Percentiles rank a stretch among this genome's conserved stretches.
phyloP scores from a whole-genome alignment of 2,888 invertebrate species.

The Conchocele bisecta region DNA sequence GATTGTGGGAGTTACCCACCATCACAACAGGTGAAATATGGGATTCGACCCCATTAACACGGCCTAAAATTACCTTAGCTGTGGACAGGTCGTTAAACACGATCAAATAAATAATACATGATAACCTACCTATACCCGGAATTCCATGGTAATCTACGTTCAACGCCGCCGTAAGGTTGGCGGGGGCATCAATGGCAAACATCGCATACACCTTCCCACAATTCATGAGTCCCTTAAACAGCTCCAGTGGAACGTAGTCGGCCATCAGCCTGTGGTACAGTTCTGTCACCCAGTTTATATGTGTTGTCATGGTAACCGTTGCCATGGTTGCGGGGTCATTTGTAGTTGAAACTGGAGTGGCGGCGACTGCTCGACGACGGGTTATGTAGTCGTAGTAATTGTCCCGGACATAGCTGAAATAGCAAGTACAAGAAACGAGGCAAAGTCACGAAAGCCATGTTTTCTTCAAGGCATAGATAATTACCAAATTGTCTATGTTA shows the following conservation, averaged over 20 bases:
- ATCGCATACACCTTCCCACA: conserved; percentile 49
- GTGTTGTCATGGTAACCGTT: no score
- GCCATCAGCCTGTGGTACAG: conserved; percentile 42
- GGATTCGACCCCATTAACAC: no score
- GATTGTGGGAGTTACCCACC: no score
- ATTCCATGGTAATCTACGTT: conserved; percentile 36
- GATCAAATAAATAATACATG: no score
- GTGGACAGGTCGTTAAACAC: no score
- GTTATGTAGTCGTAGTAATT: conserved; percentile 46
- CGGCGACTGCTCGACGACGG: not conserved
- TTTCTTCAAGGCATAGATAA: no score
- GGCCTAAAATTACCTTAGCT: no score
- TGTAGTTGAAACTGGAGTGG: conserved; percentile 9
- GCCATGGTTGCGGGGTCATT: not conserved
- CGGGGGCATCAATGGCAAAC: conserved; percentile 41
- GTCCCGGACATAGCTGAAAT: conserved; percentile 41
- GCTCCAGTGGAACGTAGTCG: conserved; percentile 53
- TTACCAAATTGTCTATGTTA: no score
- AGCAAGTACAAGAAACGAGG: no score
- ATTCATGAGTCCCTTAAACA: conserved; percentile 48
- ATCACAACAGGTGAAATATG: no score
- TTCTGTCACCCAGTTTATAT: conserved; percentile 50
- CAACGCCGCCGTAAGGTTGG: conserved; percentile 15
- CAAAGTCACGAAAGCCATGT: no score
- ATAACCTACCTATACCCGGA: conserved; percentile 51